Evolutionary conservation across 1,140 invertebrate genomes (phyloP).

Genomic region (Geopemphigus sp.): DNA sequence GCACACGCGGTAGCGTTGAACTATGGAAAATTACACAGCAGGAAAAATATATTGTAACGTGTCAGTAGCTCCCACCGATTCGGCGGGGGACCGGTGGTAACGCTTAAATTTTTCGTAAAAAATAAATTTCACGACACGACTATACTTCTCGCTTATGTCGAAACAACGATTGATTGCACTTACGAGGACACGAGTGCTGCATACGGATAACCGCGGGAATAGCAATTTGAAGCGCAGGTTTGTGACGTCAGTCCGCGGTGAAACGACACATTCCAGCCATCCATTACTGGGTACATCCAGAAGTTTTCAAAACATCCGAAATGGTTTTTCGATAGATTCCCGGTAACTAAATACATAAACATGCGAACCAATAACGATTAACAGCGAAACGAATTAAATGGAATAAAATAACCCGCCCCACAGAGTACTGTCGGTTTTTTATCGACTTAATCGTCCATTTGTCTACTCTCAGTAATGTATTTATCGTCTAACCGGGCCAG

Average conservation of each 20-base stretch:
- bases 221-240: background rate
- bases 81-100: too few species aligned
- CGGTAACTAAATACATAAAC: background rate
- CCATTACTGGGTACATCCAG: slow-evolving; percentile 39
- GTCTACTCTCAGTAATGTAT: too few species aligned
- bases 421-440: too few species aligned
- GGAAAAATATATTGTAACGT: background rate
- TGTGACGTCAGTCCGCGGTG: background rate
- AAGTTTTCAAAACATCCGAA: slow-evolving; percentile 26
- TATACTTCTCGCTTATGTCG: too few species aligned
- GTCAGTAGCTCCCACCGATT: too few species aligned
- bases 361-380: background rate
- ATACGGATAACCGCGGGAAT: background rate
- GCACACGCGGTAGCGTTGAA: too few species aligned
- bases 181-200: slow-evolving; percentile 18
- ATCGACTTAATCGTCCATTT: too few species aligned
- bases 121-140: too few species aligned
- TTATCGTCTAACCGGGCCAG: background rate
- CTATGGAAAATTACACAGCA: background rate
- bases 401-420: too few species aligned
- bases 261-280: slow-evolving; percentile 28
- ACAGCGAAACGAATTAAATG: too few species aligned
- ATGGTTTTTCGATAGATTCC: background rate
- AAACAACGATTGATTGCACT: background rate
- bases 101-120: too few species aligned